Evolutionary conservation across 2,113 vertebrate species (phyloP).

Genomic region (Porphyrio hochstetteri): DNA sequence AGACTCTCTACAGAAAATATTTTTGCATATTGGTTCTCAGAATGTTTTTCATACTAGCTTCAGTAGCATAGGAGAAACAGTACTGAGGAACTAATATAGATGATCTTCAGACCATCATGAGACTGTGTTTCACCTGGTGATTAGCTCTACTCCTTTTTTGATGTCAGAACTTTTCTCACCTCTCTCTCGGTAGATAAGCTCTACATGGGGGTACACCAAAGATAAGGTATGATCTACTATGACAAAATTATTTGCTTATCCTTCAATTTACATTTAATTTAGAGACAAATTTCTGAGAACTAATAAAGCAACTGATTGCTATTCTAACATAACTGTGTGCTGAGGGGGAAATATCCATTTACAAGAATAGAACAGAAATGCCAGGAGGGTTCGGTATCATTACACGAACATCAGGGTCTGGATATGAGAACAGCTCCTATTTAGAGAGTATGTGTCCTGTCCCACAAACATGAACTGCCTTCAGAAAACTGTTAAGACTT

Average conservation of each 20-base stretch:
- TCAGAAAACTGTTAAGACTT: background rate
- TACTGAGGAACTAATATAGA: background rate
- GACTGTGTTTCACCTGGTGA: background rate
- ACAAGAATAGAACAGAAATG: background rate
- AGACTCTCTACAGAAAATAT: background rate
- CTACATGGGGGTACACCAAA: background rate
- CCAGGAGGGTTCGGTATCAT: background rate
- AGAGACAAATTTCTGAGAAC: background rate
- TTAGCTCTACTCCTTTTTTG: background rate
- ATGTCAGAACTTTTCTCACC: background rate
- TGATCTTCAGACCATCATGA: background rate
- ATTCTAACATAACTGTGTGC: background rate
- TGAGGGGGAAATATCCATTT: background rate
- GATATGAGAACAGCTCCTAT: background rate
- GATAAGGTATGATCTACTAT: background rate
- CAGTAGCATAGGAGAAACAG: background rate
- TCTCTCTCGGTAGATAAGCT: background rate
- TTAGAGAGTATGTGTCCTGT: background rate
- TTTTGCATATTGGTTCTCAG: background rate
- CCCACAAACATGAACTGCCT: background rate
- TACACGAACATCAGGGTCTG: background rate
- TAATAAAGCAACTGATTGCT: background rate
- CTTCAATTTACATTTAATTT: background rate
- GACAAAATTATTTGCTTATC: background rate
- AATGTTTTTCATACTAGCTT: background rate